Evolutionary conservation across 2,888 invertebrate species (phyloP), one percentile per base, ranked within the genome.

Genomic region (Megastigmus dorsalis): DNA sequence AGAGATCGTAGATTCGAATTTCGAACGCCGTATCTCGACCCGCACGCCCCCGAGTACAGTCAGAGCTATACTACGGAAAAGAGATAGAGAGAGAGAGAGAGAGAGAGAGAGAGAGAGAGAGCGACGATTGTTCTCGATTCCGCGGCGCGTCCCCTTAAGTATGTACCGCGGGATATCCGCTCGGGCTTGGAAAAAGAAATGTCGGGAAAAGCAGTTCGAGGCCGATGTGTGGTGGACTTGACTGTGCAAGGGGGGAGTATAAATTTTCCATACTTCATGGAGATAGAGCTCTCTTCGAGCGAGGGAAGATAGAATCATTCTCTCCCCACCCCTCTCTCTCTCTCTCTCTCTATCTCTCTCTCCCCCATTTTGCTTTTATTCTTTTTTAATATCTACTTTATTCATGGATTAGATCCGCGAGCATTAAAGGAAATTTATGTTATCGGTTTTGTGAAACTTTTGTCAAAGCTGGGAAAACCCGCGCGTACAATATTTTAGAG

Each of bases 1-100:
- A 15, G 23, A 55, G 28, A 71, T 63, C 55, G 48, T 54, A 38
- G 45, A 66, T 73, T 59, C 66, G 72, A 26, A 66, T 52, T 73
- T 59, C 41, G 66, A 66, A 52, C 48, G 20, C 7, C 55, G 55
- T 20, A 62, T 45, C 45, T 15, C 62, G 55, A 9, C 15, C 41
- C 1, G 2, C 2, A 3, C 43, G 13, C 10, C 7, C 13, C n/a
- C 7, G 4, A n/a, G 3, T 28, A 28, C 1, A 28, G 13, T 15
- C 28, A 10, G 33, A 36, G 23, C 20, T 23, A 30, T 59, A 28
- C 26, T 5, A 41, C 41, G 7, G n/a, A 15, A 18, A 33, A n/a
- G n/a, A n/a, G n/a, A n/a, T n/a, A n/a, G n/a, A n/a, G n/a, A n/a
- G n/a, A n/a, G n/a, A n/a, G n/a, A n/a, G n/a, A n/a, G n/a, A n/a